Conservation (phyloP, 2,113 vertebrate genomes). For the Climacteris rufus region DNA sequence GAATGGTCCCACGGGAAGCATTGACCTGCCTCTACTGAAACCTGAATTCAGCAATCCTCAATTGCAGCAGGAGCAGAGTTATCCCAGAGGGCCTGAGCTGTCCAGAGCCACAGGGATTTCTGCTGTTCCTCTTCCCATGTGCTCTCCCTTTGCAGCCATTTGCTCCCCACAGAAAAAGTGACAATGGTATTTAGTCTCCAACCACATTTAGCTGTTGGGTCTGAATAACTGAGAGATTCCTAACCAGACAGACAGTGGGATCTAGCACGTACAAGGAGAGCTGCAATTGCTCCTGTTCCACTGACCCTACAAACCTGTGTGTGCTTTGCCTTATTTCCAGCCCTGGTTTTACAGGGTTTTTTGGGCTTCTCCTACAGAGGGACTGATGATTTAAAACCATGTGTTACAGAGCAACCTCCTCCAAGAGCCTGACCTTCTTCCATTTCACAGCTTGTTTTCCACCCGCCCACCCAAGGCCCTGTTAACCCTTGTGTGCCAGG, state of each 20-base stretch:
- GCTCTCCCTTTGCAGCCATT: not conserved
- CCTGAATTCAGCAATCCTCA: not conserved
- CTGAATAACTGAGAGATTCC: not conserved
- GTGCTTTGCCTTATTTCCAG: not conserved
- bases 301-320: not conserved
- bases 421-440: conserved; percentile 23
- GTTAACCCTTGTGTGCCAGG: conserved; percentile 39
- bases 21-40: not conserved
- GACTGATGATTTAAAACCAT: conserved; percentile 8
- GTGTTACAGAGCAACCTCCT: conserved; percentile 11
- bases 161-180: not conserved
- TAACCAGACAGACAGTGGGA: not conserved
- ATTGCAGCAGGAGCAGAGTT: not conserved
- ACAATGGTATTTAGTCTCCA: not conserved
- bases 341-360: not conserved
- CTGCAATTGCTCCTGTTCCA: not conserved
- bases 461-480: not conserved
- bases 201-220: not conserved
- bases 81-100: not conserved
- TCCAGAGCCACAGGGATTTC: not conserved
- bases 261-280: not conserved
- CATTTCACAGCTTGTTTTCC: conserved; percentile 51
- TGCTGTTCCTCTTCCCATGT: not conserved
- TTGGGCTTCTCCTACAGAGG: not conserved
- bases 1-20: not conserved